Evolutionary conservation across 2,888 invertebrate species (phyloP).

Genomic region (Fragum whitleyi): DNA sequence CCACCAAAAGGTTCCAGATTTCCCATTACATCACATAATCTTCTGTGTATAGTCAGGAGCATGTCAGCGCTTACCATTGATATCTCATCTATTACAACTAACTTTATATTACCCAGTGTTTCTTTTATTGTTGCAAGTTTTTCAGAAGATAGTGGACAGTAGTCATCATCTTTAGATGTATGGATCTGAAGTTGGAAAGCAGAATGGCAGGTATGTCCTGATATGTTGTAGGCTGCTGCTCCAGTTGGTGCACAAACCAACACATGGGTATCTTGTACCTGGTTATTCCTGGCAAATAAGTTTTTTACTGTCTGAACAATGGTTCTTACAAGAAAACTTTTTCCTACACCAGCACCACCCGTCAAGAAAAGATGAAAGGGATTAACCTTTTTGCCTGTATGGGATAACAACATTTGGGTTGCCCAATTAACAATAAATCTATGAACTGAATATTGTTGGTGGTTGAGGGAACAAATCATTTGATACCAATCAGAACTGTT

Average conservation of each 20-base stretch:
- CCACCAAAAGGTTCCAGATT: constrained; percentile 56
- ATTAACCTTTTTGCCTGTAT: constrained; percentile 37
- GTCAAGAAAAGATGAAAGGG: constrained; percentile 64
- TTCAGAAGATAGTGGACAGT: constrained; percentile 45
- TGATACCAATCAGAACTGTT: constrained; percentile 39
- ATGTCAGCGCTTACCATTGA: constrained; percentile 29
- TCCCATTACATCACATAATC: constrained; percentile 54
- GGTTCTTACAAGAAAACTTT: constrained; percentile 59
- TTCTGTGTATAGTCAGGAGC: constrained; percentile 54
- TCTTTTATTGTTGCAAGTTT: constrained; percentile 41
- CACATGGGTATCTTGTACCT: constrained; percentile 46
- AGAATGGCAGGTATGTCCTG: constrained; percentile 8
- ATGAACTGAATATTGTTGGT: constrained; percentile 51
- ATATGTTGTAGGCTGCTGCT: constrained; percentile 53
- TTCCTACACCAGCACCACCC: constrained; percentile 66
- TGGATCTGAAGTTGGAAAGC: constrained; percentile 41
- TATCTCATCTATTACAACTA: neutral
- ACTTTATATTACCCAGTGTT: neutral
- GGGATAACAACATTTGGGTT: constrained; percentile 51
- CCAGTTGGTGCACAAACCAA: constrained; percentile 67
- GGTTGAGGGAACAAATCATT: constrained; percentile 56
- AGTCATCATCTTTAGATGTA: constrained; percentile 43
- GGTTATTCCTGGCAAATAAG: constrained; percentile 39
- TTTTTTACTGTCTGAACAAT: constrained; percentile 54
- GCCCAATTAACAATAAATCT: constrained; percentile 56